Evolutionary conservation across 2,888 invertebrate species (phyloP), one percentile per base, ranked within the genome.

Genomic region (Enchytraeus crypticus): DNA sequence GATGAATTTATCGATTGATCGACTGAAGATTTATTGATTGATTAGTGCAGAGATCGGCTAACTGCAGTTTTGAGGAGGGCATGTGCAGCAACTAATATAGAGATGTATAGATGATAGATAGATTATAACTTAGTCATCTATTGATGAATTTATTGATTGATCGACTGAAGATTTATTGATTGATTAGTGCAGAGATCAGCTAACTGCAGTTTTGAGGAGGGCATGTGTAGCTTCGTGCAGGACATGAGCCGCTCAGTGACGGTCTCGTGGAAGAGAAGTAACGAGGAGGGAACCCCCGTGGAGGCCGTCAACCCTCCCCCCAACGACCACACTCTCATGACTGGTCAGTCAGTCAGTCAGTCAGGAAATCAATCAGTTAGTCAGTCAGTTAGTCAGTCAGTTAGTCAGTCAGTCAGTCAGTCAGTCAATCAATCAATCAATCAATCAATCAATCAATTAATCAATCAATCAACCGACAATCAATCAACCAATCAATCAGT

Each of bases 271-370:
- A 56, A 45, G 53, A 21, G 45, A n/a, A 53, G 55, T n/a, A 38
- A 59, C 23, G 46, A 55, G 38, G 61, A 64, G 21, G 38, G 26
- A 34, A 62, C 53, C 38, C 63, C 63, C 23, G 18, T 59, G 23
- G 55, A 59, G 3, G 59, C 32, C 5, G 33, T 34, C 43, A 29
- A 61, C n/a, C 58, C 33, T n/a, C 62, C 64, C 4, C 29, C 43
- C 2, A 61, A 43, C 47, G 65, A 65, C 54, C 63, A 65, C 55
- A 64, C 65, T 2, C 45, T 56, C 2, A 64, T 62, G 59, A 59
- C 63, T 29, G 46, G 63, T 65, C 26, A 32, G 61, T 38, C 8
- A 18, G n/a, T n/a, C n/a, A n/a, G n/a, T n/a, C n/a, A n/a, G n/a
- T n/a, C n/a, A n/a, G n/a, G n/a, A n/a, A n/a, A n/a, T n/a, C n/a